Evolutionary conservation across 2,797 vertebrate genomes (phyloP).

Genomic region (Coregonus suidteri): DNA sequence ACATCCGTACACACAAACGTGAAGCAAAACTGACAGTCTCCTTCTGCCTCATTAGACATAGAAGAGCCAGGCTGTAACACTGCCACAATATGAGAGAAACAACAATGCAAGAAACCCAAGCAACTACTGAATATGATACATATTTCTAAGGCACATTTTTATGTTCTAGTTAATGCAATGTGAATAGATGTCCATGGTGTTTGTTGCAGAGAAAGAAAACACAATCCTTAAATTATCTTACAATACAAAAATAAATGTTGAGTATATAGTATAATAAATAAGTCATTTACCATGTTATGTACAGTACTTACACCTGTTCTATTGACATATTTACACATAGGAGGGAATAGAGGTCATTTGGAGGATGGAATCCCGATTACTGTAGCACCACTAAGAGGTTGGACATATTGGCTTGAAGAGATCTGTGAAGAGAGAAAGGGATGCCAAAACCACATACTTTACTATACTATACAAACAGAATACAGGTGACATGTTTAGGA

Average conservation of each 20-base stretch:
- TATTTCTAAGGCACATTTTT: constrained; percentile 40
- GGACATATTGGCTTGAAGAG: constrained; percentile 24
- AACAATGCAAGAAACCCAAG: constrained; percentile 23
- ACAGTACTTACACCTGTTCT: constrained; percentile 71
- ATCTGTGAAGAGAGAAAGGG: constrained; percentile 20
- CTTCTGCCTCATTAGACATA: background rate
- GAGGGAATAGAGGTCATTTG: constrained; percentile 45
- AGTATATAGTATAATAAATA: constrained; percentile 78
- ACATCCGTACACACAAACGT: background rate
- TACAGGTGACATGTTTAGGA: background rate
- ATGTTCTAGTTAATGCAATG: background rate
- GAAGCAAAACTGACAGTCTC: background rate
- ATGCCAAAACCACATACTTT: background rate
- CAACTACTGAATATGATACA: constrained; percentile 17
- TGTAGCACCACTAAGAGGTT: constrained; percentile 58
- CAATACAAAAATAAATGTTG: constrained; percentile 71
- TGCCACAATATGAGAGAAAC: background rate
- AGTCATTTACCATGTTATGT: constrained; percentile 61
- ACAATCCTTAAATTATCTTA: constrained; percentile 58
- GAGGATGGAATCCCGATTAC: constrained; percentile 36
- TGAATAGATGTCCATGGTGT: constrained; percentile 6
- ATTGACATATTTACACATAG: constrained; percentile 71
- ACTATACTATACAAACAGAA: background rate
- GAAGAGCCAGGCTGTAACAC: background rate
- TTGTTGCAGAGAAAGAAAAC: constrained; percentile 18